Base-by-base conservation (phyloP, 2,888 invertebrate genomes). In the Acrobeloides nanus region DNA sequence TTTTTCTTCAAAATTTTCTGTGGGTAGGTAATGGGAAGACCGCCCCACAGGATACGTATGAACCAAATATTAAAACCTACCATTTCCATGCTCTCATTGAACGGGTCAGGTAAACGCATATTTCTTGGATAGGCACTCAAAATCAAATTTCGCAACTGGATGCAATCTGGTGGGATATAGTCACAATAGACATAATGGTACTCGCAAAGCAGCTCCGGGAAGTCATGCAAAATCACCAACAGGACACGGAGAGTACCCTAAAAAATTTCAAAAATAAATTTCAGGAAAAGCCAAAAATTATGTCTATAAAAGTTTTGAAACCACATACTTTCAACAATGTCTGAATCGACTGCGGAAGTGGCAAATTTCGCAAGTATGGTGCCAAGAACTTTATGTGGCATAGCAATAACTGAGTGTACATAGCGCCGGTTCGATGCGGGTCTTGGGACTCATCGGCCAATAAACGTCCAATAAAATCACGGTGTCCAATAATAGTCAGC, bases 161-260 rank as follows among this genome's bases (percentile, higher is more conserved):
- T 92, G 77, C 97, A 97, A 76, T 97, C 97, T 3, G 95, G 89
- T 38, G 97, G 95, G 66, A 99, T 95, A 53, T 89, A 92, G 76
- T 99, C 97, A 76, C 97, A 95, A 78, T 99, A 92, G 35, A 89
- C 88, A 75, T 95, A 95, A 76, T 97, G 93, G 76, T 93, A 95
- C 75, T 99, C 97, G 76, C 95, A 95, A 41, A 99, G 81, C 76
- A 99, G 92, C 78, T 99, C 97, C 0, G 97, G 97, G 76, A 99
- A 99, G 75, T 99, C 97, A 74, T 99, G 97, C 12, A 97, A 80
- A 26, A 99, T 79, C 0, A 99, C 92, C 31, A 97, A 80, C 41
- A 99, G 80, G 6, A 99, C 89, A 55, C 93, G 83, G 37, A 97
- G 79, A 0, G 92, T 90, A 29, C 80, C 80, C 77, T 90, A 92